Base-by-base conservation (phyloP, 1,140 invertebrate species). In the Drosophila punjabiensis region DNA sequence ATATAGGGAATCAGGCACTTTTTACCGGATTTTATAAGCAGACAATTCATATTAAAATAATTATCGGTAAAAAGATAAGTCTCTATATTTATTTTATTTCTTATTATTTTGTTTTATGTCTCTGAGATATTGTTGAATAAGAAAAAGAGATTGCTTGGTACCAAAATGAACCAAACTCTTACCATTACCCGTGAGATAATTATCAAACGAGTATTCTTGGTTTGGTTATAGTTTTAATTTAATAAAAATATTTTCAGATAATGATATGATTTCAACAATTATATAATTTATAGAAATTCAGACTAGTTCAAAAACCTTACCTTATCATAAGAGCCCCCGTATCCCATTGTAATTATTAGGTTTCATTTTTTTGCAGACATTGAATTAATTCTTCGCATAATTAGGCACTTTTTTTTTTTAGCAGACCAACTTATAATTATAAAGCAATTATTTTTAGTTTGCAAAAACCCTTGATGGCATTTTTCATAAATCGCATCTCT, bases 391-490 rank as follows among this genome's bases (percentile, higher is more conserved):
- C 41, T 39, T 47, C 63, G 28, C 52, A 14, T 67, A 69, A 47
- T 48, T 13, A 56, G n/a, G 28, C 16, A 20, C 24, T 60, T 28
- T 30, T 50, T 37, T 35, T 43, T 59, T 71, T 55, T 45, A n/a
- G n/a, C 32, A 18, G 43, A 6, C 24, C 47, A 10, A 60, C n/a
- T 50, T 37, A 33, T 74, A 75, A 75, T 75, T 75, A 75, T 74
- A 74, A 41, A 62, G 47, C 69, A 75, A 75, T 75, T 62, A 75
- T 75, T 61, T 71, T 35, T 1, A n/a, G 35, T 53, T 68, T 8
- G 68, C 33, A 58, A 73, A 73, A 74, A 39, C 68, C 50, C 55
- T 74, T 73, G 71, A 74, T 74, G 69, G 41, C 56, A 74, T 74
- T 75, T 73, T 18, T 35, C 48, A 62, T 59, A 45, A 33, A 41